phyloP scores from a whole-genome alignment of 2,113 vertebrate genomes.

The Crotalus helleri region DNA sequence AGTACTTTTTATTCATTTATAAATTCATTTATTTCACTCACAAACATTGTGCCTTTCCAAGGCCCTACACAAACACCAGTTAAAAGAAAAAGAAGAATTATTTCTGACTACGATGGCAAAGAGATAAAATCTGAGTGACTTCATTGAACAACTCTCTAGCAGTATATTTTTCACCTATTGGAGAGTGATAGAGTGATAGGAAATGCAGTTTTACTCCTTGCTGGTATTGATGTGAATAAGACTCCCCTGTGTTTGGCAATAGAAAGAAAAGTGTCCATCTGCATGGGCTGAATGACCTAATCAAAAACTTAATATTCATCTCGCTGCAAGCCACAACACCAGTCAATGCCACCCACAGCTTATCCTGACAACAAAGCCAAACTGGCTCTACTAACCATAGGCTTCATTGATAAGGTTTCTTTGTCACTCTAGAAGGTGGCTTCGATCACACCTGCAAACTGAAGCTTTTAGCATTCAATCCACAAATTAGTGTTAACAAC shows the following conservation, averaged over 20 bases:
- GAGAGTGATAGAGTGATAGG: not conserved
- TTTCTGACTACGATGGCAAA: not conserved
- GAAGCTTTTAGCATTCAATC: slow-evolving; percentile 38
- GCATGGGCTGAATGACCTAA: not conserved
- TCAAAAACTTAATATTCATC: not conserved
- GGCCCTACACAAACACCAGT: not conserved
- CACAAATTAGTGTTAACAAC: slow-evolving; percentile 41
- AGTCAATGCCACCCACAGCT: not conserved
- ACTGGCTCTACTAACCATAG: not conserved
- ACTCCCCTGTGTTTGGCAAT: not conserved
- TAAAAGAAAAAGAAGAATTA: not conserved
- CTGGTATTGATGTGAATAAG: not conserved
- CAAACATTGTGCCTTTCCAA: not conserved
- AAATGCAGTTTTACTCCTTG: not conserved
- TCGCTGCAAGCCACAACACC: not conserved
- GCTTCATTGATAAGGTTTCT: not conserved
- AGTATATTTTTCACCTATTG: not conserved
- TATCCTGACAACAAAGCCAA: not conserved
- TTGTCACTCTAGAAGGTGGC: not conserved
- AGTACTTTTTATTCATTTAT: not conserved
- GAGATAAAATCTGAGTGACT: not conserved
- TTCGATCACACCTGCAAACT: slow-evolving; percentile 43
- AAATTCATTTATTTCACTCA: not conserved
- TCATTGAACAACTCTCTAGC: not conserved
- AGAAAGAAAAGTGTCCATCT: not conserved